Evolutionary conservation across 2,888 invertebrate species (phyloP), one percentile per base, ranked within the genome.

Genomic region (Cylindroiulus punctatus): DNA sequence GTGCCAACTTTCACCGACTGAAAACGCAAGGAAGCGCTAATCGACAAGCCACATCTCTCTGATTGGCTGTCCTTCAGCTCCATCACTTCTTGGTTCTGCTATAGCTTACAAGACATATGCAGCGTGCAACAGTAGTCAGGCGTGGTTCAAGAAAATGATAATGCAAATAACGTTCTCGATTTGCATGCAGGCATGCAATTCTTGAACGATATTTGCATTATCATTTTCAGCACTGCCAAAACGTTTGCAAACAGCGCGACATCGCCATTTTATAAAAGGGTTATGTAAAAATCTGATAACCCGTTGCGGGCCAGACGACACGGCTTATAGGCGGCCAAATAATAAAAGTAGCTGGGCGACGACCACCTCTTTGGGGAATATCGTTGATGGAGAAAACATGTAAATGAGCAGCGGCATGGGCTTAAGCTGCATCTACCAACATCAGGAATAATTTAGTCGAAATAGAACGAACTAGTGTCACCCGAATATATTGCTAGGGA

Each of bases 301-400:
- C 7, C 57, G 57, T 57, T 57, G 57, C 57, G 57, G 19, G 22
- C 57, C n/a, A n/a, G n/a, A 65, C 65, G 65, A 10, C 32, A 32
- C 2, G 76, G 30, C 26, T 76, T 30, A 3, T 22, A 30, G 14
- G 76, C 76, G 22, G 14, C 76, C 14, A 30, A 76, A 76, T 65
- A 65, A 12, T 30, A 30, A 30, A 30, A 76, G 76, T 12, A 76
- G 30, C 14, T 17, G 30, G 52, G 76, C 17, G 76, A 76, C 30
- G 30, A 14, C 30, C 76, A 30, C 65, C 65, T 76, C 76, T 14
- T 76, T 12, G 30, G 76, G 76, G 76, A 76, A 30, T 76, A 32
- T 30, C 76, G 4, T 17, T 76, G 76, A 76, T 76, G 76, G 76
- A 76, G 76, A 76, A 76, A 76, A 76, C 76, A 76, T 76, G 76